Base-by-base conservation (phyloP, 2,113 vertebrate genomes). In the Balaeniceps rex region DNA sequence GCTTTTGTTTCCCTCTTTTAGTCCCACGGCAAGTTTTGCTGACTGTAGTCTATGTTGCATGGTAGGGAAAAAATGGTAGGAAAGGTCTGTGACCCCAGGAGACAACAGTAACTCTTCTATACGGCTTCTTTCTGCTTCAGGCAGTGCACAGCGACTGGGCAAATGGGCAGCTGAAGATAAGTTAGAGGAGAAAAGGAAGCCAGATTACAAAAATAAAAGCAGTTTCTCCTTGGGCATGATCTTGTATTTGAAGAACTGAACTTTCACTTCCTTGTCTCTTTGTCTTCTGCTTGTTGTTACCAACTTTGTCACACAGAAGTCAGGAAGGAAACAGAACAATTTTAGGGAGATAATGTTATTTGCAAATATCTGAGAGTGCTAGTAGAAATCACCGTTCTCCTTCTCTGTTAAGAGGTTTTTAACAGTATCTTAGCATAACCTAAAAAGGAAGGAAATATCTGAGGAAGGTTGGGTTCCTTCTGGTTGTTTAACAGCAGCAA, bases 181-280 rank as follows among this genome's bases (percentile, higher is more conserved):
- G 14, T 61, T 40, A 57, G 74, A 84, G 74, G 58, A 91, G 63
- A 77, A 78, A 80, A 93, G 91, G 77, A 94, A 94, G 77, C 18
- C 74, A 79, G 66, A 58, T 65, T 76, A 28, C 70, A 91, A 92
- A 94, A 94, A 84, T 64, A 84, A 88, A 93, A 47, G 51, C 47
- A 70, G 36, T 64, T 92, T 94, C 83, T 96, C 92, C 69, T 92
- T 69, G 31, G 23, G 24, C 26, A 75, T 86, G 83, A 84, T 55
- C 83, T 94, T 16, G 4, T 78, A 61, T 90, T 54, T 87, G 79
- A 91, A 80, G 66, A 79, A 81, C 57, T 74, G 89, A 82, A 92
- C 66, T 88, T 91, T 94, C 47, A 80, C 81, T 89, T 97, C 96
- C 93, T 91, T 21, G 24, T 85, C 71, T 40, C 63, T 77, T 87